phyloP scores from a whole-genome alignment of 2,113 vertebrate species.

The Pedionomus torquatus region DNA sequence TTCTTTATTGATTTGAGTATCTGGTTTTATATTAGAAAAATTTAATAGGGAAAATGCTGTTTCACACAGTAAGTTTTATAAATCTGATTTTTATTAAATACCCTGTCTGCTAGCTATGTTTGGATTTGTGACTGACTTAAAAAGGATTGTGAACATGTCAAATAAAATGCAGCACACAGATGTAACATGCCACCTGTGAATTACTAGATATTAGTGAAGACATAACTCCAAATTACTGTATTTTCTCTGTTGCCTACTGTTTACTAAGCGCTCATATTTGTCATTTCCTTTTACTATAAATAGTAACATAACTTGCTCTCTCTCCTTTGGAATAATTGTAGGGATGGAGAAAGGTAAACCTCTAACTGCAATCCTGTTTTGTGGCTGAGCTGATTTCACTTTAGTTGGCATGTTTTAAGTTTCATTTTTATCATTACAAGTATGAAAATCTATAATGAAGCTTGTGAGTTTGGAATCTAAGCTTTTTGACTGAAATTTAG shows the following conservation, averaged over 20 bases:
- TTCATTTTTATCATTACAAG: background rate
- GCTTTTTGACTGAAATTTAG: background rate
- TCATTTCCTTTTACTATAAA: conserved; percentile 35
- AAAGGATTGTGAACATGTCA: conserved; percentile 45
- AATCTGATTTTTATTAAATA: conserved; percentile 48
- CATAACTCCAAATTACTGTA: conserved; percentile 48
- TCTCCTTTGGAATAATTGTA: background rate
- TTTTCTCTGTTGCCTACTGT: conserved; percentile 18
- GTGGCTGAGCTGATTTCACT: background rate
- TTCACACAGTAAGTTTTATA: conserved; percentile 33
- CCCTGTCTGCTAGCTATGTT: conserved; percentile 41
- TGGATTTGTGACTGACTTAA: conserved; percentile 48
- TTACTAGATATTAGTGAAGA: conserved; percentile 48
- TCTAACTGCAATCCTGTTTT: background rate
- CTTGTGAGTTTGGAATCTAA: background rate
- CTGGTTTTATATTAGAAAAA: conserved; percentile 4
- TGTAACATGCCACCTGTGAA: conserved; percentile 51
- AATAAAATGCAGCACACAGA: conserved; percentile 27
- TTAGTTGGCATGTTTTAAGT: background rate
- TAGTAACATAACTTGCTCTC: conserved; percentile 18
- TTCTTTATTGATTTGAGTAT: conserved; percentile 3
- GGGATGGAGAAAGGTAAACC: background rate
- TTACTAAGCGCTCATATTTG: conserved; percentile 3
- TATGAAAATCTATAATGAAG: background rate
- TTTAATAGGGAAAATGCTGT: background rate